Conservation (phyloP, 2,113 vertebrate genomes). For the Cacatua alba region DNA sequence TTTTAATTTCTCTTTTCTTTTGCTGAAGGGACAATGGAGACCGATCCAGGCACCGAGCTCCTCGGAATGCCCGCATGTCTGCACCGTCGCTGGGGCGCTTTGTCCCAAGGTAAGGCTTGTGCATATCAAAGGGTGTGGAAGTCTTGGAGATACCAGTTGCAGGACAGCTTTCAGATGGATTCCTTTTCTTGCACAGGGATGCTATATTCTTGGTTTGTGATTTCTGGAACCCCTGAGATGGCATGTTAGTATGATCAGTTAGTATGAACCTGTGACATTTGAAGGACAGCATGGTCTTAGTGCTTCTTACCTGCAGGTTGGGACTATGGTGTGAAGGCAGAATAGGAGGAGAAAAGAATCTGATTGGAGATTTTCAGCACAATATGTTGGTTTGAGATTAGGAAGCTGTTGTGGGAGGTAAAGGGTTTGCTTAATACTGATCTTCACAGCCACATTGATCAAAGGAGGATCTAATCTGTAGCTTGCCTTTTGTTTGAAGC, state of each 20-base stretch:
- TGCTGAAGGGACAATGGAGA: slow-evolving; percentile 89
- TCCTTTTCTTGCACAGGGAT: neutral
- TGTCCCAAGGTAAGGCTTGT: slow-evolving; percentile 86
- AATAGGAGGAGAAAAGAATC: neutral
- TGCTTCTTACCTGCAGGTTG: neutral
- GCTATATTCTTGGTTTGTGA: neutral
- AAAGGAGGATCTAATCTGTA: neutral
- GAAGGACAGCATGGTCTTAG: neutral
- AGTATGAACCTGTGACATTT: neutral
- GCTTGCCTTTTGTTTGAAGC: neutral
- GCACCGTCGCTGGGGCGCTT: slow-evolving; percentile 95
- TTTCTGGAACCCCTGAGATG: neutral
- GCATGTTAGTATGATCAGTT: neutral
- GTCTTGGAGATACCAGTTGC: neutral
- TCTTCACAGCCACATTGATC: neutral
- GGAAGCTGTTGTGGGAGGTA: neutral
- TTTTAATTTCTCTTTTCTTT: slow-evolving; percentile 2
- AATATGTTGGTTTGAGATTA: neutral
- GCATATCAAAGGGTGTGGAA: neutral
- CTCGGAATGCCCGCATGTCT: slow-evolving; percentile 95
- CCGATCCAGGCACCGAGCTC: slow-evolving; percentile 90
- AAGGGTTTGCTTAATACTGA: neutral
- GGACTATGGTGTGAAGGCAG: neutral
- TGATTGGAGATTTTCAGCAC: neutral
- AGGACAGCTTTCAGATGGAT: neutral